Evolutionary conservation across 2,797 vertebrate genomes (phyloP).

Genomic region (Acropternis orthonyx): DNA sequence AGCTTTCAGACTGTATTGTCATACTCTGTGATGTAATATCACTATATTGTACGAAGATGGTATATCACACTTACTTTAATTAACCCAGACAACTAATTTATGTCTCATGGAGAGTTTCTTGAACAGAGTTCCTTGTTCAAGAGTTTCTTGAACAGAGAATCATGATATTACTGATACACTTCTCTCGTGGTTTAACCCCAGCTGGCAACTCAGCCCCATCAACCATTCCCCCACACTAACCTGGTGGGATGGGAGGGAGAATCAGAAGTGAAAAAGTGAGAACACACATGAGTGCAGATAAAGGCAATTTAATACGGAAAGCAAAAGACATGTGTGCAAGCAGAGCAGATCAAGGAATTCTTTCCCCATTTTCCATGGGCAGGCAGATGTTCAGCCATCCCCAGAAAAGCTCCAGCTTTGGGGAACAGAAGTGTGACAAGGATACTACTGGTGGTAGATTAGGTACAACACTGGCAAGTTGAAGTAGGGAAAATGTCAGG

Average conservation of each 20-base stretch:
- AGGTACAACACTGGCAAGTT: not conserved
- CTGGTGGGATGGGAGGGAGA: not conserved
- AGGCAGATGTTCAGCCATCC: not conserved
- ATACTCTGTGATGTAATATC: not conserved
- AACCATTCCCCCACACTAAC: accelerated
- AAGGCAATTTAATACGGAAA: not conserved
- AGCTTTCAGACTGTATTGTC: not conserved
- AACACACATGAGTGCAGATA: not conserved
- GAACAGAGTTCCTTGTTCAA: no score
- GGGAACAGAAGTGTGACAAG: not conserved
- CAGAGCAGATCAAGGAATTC: not conserved
- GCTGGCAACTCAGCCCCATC: not conserved
- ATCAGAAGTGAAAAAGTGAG: not conserved
- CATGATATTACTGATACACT: not conserved
- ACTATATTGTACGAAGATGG: not conserved
- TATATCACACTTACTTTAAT: not conserved
- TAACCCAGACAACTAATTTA: not conserved
- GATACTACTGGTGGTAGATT: not conserved
- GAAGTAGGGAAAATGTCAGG: not conserved
- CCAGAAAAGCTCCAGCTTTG: not conserved
- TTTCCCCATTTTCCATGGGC: not conserved
- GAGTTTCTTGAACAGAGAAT: not conserved
- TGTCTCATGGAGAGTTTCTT: not conserved
- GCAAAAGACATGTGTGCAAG: not conserved
- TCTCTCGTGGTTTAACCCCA: not conserved